Evolutionary conservation across 2,113 vertebrate genomes (phyloP), one percentile per base, ranked within the genome.

Genomic region (Perca schrenkii): DNA sequence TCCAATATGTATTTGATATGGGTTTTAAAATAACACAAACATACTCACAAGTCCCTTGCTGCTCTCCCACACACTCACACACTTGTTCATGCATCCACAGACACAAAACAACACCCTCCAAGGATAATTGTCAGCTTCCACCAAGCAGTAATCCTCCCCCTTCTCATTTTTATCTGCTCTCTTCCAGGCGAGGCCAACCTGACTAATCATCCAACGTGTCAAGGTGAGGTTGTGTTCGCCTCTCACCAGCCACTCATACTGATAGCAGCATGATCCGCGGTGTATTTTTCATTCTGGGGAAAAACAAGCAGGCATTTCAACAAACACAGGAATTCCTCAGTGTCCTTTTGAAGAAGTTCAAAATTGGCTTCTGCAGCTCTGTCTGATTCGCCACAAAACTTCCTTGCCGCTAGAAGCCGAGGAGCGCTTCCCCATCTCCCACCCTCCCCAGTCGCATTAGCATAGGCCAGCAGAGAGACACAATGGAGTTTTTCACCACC

Each of bases 101-200:
- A 61, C 22, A 21, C 60, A 10, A 73, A 60, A 34, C 68, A 52
- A 43, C 77, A 50, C 47, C 40, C 66, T 78, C 83, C 62, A 34
- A 56, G 65, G 79, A 85, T 86, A 70, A 80, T 73, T 53, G 77
- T 82, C 74, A 62, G 28, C 83, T 58, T 70, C 72, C 70, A 19
- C 78, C 43, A 16, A 56, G 56, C 74, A 79, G 19, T 84, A 86
- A 87, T 70, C 79, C 72, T 8, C 36, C 69, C 67, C 57, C n/a
- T 57, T 40, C 13, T 22, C 36, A 1, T 81, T 76, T 75, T 88
- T 88, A 90, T 93, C 91, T 87, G 21, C 88, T 83, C 76, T 86
- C 80, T 88, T 88, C 79, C 86, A 92, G 89, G 79, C 88, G 15
- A 89, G 89, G 86, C 80, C 77, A 8, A 80, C 86, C 85, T 84